Evolutionary conservation across 2,888 invertebrate species (phyloP).

Genomic region (Lamellibrachia columna): DNA sequence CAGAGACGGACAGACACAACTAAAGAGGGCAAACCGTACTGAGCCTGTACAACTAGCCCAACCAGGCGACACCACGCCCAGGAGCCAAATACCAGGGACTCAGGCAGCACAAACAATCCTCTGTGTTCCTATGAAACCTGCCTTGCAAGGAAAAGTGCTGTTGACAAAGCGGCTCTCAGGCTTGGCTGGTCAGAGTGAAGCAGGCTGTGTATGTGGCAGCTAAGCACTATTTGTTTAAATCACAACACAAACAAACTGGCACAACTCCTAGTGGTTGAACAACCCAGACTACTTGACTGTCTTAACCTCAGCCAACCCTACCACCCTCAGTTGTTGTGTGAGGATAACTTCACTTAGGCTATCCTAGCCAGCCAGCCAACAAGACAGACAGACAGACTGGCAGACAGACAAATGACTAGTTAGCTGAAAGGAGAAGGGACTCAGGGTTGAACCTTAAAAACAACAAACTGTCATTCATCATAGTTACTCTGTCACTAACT

Average conservation of each 20-base stretch:
- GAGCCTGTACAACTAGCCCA: not conserved
- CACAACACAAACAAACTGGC: not conserved
- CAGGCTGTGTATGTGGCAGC: not conserved
- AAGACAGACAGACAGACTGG: not conserved
- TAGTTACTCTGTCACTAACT: not conserved
- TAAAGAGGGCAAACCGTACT: not conserved
- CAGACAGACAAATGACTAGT: not conserved
- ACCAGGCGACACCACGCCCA: not conserved
- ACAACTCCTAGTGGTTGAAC: not conserved
- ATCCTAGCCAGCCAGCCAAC: not conserved
- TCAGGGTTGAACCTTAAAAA: conserved; percentile 3
- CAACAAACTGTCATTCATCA: not conserved
- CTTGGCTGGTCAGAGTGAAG: not conserved
- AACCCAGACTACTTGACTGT: not conserved
- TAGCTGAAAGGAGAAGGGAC: not conserved
- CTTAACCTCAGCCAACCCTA: not conserved
- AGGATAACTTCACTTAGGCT: not conserved
- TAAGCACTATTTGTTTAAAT: conserved; percentile 6
- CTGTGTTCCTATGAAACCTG: not conserved
- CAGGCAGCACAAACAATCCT: not conserved
- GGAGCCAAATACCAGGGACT: not conserved
- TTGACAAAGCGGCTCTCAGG: not conserved
- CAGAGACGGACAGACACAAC: not conserved
- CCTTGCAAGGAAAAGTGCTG: not conserved
- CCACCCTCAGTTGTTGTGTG: not conserved